Conservation (phyloP, 2,888 invertebrate genomes). For the Itoplectis maculator region DNA sequence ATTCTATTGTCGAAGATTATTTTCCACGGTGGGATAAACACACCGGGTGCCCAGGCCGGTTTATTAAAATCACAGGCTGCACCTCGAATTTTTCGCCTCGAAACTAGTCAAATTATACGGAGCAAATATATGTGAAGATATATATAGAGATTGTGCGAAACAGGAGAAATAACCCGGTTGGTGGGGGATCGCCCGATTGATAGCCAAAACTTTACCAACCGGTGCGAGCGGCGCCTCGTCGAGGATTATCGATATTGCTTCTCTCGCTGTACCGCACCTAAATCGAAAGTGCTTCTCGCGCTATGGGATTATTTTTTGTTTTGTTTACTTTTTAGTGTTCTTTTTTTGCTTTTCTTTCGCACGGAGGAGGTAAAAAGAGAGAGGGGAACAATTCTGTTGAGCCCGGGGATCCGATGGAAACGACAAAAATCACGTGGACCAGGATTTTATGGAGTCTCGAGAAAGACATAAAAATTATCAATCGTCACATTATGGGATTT, state of each 20-base stretch:
- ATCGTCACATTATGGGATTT: background rate
- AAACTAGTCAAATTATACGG: conserved; percentile 12
- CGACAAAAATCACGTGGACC: conserved; percentile 47
- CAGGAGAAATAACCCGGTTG: conserved; percentile 1
- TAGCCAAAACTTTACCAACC: conserved; percentile 55
- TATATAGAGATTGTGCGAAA: conserved; percentile 1
- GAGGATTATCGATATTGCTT: conserved; percentile 64
- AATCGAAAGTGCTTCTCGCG: conserved; percentile 52
- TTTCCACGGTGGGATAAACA: conserved; percentile 36
- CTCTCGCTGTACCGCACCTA: conserved; percentile 28
- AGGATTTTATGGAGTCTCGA: conserved; percentile 31
- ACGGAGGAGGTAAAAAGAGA: background rate
- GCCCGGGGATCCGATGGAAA: background rate
- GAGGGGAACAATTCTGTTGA: background rate
- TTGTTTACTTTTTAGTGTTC: conserved; percentile 8
- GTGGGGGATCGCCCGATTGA: conserved; percentile 55
- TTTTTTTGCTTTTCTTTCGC: background rate
- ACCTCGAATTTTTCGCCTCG: conserved; percentile 19
- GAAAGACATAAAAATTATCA: conserved; percentile 11
- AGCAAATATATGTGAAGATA: background rate
- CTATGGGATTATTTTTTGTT: conserved; percentile 37
- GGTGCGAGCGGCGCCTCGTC: conserved; percentile 33
- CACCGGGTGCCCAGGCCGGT: conserved; percentile 10
- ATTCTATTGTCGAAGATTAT: conserved; percentile 8
- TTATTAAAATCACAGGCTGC: conserved; percentile 55